These are phyloP conservation scores for Schlechtendalia chinensis DNA, from an alignment of 1,140 invertebrate species.

Conservation along the genomic window DNA sequence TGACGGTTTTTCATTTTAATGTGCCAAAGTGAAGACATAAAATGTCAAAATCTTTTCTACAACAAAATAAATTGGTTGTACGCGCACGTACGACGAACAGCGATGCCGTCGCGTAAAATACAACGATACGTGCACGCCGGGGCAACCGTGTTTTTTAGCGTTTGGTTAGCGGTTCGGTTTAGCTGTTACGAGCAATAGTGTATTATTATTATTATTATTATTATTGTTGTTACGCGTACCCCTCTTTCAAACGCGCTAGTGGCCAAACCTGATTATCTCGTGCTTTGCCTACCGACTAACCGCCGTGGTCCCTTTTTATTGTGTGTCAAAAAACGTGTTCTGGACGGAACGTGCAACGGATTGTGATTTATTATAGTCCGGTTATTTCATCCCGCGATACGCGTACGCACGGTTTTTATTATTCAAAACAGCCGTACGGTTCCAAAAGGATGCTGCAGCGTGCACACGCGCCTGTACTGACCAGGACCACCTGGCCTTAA, in stretches of 20 bases:
- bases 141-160: too few relatives aligned
- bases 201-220: too few relatives aligned
- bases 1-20: too few relatives aligned
- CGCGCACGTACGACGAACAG: too few relatives aligned
- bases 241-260: constrained; percentile 25
- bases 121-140: too few relatives aligned
- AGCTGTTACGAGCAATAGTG: too few relatives aligned
- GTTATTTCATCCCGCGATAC: constrained; percentile 2
- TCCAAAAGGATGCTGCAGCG: constrained; percentile 32
- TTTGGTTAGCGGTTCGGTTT: constrained; percentile 4
- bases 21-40: too few relatives aligned
- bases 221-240: too few relatives aligned
- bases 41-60: too few relatives aligned
- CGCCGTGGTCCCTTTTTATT: constrained; percentile 37
- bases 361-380: constrained; percentile 41
- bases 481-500: constrained; percentile 37
- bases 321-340: constrained; percentile 42
- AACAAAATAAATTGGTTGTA: too few relatives aligned
- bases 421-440: constrained; percentile 30
- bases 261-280: constrained; percentile 49
- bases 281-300: constrained; percentile 17
- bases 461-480: background rate
- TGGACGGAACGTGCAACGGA: background rate
- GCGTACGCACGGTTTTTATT: constrained; percentile 15
- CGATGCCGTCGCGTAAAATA: too few relatives aligned